phyloP scores from a whole-genome alignment of 2,113 vertebrate genomes.

The Pholis gunnellus region DNA sequence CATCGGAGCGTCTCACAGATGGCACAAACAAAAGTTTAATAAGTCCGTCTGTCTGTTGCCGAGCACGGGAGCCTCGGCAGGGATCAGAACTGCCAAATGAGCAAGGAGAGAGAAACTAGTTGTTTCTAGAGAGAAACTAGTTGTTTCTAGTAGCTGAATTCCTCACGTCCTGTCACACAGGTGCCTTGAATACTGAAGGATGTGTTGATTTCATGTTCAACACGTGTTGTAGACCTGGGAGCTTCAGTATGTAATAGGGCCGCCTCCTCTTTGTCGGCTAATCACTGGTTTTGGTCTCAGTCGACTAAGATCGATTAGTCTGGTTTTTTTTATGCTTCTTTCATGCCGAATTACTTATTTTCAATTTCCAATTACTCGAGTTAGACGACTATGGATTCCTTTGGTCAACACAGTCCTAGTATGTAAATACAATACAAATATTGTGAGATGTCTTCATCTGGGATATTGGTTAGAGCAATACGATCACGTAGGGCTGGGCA shows the following conservation, averaged over 20 bases:
- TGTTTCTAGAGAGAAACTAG: no score
- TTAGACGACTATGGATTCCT: no score
- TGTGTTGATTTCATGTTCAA: neutral
- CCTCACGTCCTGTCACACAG: neutral
- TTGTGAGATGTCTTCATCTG: no score
- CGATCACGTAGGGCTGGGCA: no score
- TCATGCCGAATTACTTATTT: no score
- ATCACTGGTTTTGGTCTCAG: no score
- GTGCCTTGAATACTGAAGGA: neutral
- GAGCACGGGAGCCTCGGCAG: neutral
- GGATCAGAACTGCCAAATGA: conserved; percentile 27
- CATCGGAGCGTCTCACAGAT: conserved; percentile 49
- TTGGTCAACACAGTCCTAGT: no score
- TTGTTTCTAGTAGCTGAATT: neutral
- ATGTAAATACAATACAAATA: no score
- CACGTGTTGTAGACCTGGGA: neutral
- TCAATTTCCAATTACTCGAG: no score
- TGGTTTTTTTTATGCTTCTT: no score
- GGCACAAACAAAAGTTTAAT: conserved; percentile 43
- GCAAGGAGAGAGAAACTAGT: conserved; percentile 7
- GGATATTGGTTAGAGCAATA: neutral
- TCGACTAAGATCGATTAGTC: no score
- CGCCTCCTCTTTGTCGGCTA: no score
- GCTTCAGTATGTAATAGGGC: neutral
- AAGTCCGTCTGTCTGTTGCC: neutral